Evolutionary conservation across 2,113 vertebrate species (phyloP).

Genomic region (Rhabdomys dilectus): DNA sequence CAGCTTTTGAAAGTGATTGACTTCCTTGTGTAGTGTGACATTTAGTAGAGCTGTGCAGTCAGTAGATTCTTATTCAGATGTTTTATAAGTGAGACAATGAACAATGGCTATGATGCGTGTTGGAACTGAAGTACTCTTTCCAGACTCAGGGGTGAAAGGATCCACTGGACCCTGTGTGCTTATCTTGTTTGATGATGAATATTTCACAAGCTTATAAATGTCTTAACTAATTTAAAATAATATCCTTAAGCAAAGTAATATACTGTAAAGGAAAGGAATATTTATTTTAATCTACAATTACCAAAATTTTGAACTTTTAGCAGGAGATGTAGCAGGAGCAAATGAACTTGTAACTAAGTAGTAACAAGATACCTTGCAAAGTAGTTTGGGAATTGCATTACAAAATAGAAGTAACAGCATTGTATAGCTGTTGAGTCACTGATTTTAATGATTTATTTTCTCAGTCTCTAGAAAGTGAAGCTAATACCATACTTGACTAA

Average conservation of each 20-base stretch:
- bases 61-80: constrained; percentile 57
- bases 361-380: background rate
- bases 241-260: background rate
- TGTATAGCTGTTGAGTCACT: background rate
- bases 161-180: background rate
- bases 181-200: constrained; percentile 44
- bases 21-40: constrained; percentile 12
- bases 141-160: constrained; percentile 21
- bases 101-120: constrained; percentile 33
- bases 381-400: constrained; percentile 9
- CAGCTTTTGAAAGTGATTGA: constrained; percentile 56
- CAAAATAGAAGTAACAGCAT: background rate
- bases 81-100: constrained; percentile 65
- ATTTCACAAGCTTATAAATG: background rate
- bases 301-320: constrained; percentile 14
- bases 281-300: constrained; percentile 32
- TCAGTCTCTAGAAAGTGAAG: constrained; percentile 18
- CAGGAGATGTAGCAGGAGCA: constrained; percentile 5
- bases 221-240: constrained; percentile 37
- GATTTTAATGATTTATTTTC: constrained; percentile 36
- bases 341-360: background rate
- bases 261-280: background rate
- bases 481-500: background rate
- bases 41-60: constrained; percentile 40
- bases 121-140: constrained; percentile 48